Percentiles rank a stretch among this genome's conserved stretches.
phyloP scores from a whole-genome alignment of 23 tunicate species.

The Styela clava region DNA sequence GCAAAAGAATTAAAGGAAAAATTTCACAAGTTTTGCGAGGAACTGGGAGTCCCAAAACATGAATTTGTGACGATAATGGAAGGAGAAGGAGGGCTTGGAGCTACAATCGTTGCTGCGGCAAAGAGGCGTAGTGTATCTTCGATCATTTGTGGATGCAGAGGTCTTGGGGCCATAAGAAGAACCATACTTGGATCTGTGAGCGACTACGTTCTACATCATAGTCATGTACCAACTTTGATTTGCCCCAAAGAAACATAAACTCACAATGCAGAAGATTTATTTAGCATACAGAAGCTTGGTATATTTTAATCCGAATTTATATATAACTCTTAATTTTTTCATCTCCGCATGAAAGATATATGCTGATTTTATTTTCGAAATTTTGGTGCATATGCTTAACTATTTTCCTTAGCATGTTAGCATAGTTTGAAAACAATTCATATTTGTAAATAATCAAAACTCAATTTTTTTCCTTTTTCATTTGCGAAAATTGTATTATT shows the following conservation, averaged over 20 bases:
- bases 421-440: too few species aligned
- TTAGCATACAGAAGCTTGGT: too few species aligned
- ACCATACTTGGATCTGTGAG: slow-evolving; percentile 19
- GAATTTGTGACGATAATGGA: background rate
- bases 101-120: background rate
- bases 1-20: background rate
- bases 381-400: too few species aligned
- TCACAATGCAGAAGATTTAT: too few species aligned
- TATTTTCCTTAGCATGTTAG: too few species aligned
- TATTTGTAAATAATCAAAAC: too few species aligned
- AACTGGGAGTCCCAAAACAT: background rate
- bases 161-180: background rate
- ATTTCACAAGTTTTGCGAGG: background rate
- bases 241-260: background rate
- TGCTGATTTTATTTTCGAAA: too few species aligned
- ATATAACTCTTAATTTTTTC: too few species aligned
- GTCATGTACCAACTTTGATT: slow-evolving; percentile 36
- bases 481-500: too few species aligned
- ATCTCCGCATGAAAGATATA: too few species aligned
- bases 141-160: background rate
- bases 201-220: slow-evolving; percentile 38
- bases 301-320: too few species aligned
- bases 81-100: background rate
- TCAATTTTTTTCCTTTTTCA: too few species aligned
- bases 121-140: background rate